phyloP scores from a whole-genome alignment of 2,113 vertebrate genomes.

The Archocentrus centrarchus region DNA sequence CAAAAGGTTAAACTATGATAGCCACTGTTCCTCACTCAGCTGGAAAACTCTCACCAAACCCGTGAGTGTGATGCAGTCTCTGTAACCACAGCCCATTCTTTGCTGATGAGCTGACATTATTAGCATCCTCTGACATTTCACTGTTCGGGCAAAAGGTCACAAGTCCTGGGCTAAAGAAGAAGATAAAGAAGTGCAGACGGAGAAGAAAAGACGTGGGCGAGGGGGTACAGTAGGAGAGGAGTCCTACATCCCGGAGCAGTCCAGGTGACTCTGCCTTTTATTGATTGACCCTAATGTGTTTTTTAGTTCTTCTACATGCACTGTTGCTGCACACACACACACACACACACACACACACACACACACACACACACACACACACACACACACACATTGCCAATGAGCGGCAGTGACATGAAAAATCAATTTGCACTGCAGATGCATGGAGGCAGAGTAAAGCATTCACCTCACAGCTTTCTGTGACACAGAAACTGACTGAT shows the following conservation, averaged over 20 bases:
- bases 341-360: neutral
- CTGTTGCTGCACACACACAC: neutral
- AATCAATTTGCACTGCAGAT: constrained; percentile 55
- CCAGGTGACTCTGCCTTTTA: constrained; percentile 17
- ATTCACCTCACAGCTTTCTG: constrained; percentile 32
- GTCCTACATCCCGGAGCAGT: neutral
- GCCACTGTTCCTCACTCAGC: neutral
- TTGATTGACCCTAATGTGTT: constrained; percentile 53
- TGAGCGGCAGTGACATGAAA: constrained; percentile 45
- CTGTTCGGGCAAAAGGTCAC: constrained; percentile 46
- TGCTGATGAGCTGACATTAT: constrained; percentile 23
- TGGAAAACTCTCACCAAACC: neutral
- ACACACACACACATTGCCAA: neutral
- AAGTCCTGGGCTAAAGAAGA: neutral
- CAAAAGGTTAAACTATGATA: neutral
- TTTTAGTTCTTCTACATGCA: constrained; percentile 15
- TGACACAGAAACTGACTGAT: constrained; percentile 11
- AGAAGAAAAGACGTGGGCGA: neutral
- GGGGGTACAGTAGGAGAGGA: constrained; percentile 11
- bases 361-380: neutral
- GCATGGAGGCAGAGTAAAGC: neutral
- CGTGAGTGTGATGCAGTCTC: neutral
- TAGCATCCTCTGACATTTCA: constrained; percentile 53
- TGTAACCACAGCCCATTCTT: constrained; percentile 17
- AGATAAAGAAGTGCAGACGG: neutral